A percentile compares a stretch with the other conserved stretches of the same genome.
Evolutionary conservation across 2,888 invertebrate genomes (phyloP).

Genomic region (Nomada fucata): DNA sequence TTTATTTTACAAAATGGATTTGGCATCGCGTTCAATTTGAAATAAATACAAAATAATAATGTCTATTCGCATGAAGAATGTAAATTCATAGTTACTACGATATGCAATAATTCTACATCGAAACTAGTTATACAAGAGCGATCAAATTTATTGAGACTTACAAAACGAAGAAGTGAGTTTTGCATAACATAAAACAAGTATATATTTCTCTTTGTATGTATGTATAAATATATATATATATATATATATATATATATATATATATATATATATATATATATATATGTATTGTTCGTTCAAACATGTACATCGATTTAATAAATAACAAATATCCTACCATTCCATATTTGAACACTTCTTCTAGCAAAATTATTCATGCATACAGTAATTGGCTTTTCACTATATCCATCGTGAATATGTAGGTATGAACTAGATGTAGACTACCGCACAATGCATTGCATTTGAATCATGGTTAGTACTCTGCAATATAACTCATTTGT

Average conservation of each 20-base stretch:
- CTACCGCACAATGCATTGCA: slow-evolving; percentile 50
- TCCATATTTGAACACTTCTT: slow-evolving; percentile 32
- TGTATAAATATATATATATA: no score
- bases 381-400: slow-evolving; percentile 55
- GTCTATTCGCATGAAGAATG: no score
- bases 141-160: no score
- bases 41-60: background rate
- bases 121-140: no score
- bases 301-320: background rate
- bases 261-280: no score
- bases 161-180: background rate
- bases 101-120: no score
- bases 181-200: background rate
- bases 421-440: slow-evolving; percentile 49
- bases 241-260: no score
- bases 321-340: slow-evolving; percentile 15
- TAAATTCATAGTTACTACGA: no score
- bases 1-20: slow-evolving; percentile 14
- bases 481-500: slow-evolving; percentile 60
- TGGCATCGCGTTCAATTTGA: background rate
- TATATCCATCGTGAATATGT: slow-evolving; percentile 34
- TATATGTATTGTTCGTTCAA: no score
- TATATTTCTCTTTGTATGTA: no score
- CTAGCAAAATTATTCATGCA: slow-evolving; percentile 48
- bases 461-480: slow-evolving; percentile 60